Evolutionary conservation across 1,140 invertebrate species (phyloP).

Genomic region (Scaptomyza pallida): DNA sequence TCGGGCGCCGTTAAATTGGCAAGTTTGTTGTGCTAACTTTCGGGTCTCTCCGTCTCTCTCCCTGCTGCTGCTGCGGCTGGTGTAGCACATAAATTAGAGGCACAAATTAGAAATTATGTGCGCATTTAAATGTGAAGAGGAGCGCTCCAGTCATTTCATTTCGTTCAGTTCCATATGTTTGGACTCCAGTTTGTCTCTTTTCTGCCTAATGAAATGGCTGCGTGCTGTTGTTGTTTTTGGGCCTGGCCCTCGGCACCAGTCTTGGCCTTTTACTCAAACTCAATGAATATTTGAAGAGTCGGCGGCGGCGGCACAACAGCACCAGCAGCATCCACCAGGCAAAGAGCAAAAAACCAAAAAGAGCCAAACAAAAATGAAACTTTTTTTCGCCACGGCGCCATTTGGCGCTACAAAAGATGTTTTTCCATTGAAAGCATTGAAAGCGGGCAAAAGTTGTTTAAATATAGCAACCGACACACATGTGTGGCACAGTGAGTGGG

Average conservation of each 20-base stretch:
- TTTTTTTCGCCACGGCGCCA: constrained; percentile 76
- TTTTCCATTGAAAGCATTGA: constrained; percentile 79
- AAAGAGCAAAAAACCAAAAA: constrained; percentile 22
- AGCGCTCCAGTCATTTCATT: constrained; percentile 16
- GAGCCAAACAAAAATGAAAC: constrained; percentile 58
- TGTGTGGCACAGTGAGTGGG: constrained; percentile 46
- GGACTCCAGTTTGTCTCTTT: constrained; percentile 20
- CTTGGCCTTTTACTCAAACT: constrained; percentile 75
- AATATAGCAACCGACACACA: constrained; percentile 75
- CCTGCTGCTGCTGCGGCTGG: too few species aligned
- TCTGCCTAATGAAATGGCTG: constrained; percentile 50
- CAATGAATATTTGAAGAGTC: constrained; percentile 80
- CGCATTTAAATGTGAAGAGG: constrained; percentile 83
- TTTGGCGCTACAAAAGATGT: constrained; percentile 80
- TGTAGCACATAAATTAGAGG: constrained; percentile 78
- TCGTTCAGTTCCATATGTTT: constrained; percentile 46
- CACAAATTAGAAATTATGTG: constrained; percentile 84
- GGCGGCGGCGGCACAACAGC: constrained; percentile 39
- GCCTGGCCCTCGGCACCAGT: constrained; percentile 6
- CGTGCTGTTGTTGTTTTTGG: constrained; percentile 11
- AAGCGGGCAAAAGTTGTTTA: constrained; percentile 68
- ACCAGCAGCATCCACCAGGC: constrained; percentile 7
- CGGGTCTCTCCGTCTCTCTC: too few species aligned
- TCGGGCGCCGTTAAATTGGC: constrained; percentile 77
- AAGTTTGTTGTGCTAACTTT: constrained; percentile 82